These are phyloP conservation scores for Metridium senile DNA, from an alignment of 92 coral and sea anemone genomes.

Conservation along the genomic window DNA sequence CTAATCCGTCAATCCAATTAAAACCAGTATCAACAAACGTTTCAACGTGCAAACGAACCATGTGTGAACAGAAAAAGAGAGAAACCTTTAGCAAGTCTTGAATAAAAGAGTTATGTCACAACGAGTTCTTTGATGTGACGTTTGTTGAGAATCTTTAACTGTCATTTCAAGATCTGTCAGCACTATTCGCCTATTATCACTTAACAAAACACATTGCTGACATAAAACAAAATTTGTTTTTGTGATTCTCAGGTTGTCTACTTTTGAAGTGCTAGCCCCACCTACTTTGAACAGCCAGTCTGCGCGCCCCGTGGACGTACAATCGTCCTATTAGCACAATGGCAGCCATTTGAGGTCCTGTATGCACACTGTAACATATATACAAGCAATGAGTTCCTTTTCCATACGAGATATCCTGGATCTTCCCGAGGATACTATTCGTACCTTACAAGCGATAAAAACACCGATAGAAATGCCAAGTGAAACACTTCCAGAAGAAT, in stretches of 20 bases:
- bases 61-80: constrained; percentile 63
- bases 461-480: constrained; percentile 11
- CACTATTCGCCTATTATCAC: constrained; percentile 69
- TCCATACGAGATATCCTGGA: constrained; percentile 84
- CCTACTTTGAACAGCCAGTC: constrained; percentile 62
- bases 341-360: constrained; percentile 80
- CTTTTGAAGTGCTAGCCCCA: constrained; percentile 79
- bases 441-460: constrained; percentile 51
- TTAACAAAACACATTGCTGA: constrained; percentile 85
- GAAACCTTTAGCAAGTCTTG: constrained; percentile 52
- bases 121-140: constrained; percentile 66
- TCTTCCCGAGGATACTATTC: constrained; percentile 83
- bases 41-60: constrained; percentile 50
- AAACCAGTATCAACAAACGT: constrained; percentile 62
- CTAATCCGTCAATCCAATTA: constrained; percentile 84
- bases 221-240: constrained; percentile 82
- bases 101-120: constrained; percentile 66
- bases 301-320: constrained; percentile 67
- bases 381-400: constrained; percentile 57
- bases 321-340: constrained; percentile 78
- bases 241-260: constrained; percentile 83
- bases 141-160: constrained; percentile 59
- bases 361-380: constrained; percentile 52
- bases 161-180: constrained; percentile 85
- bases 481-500: constrained; percentile 7